Conservation (phyloP, 2,797 vertebrate species). For the Psittacula derbiana region DNA sequence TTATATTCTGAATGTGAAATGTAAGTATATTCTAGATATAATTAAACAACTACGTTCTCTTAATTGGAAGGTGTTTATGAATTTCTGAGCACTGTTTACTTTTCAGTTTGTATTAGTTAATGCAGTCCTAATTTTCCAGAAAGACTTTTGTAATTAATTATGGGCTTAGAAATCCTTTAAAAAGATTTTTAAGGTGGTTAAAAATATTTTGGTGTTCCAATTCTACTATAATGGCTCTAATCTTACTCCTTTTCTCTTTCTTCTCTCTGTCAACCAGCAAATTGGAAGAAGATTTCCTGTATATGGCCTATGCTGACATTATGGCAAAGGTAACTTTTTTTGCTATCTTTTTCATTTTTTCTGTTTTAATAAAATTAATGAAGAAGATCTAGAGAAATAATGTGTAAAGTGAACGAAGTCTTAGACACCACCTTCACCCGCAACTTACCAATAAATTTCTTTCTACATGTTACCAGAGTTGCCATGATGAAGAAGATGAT, state of each 20-base stretch:
- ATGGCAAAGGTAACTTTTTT: conserved; percentile 90
- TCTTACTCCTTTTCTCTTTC: background rate
- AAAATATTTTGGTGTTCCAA: background rate
- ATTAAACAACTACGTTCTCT: background rate
- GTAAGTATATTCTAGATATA: background rate
- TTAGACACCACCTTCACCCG: rapidly evolving
- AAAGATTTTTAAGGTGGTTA: background rate
- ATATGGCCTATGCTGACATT: conserved; percentile 97
- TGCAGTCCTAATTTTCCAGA: background rate
- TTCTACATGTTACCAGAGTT: conserved; percentile 81
- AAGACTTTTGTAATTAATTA: background rate
- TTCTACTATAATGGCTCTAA: background rate
- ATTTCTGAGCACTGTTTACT: background rate
- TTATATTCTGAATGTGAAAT: background rate
- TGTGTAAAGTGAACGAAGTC: background rate
- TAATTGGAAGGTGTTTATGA: background rate
- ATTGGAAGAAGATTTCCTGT: conserved; percentile 92
- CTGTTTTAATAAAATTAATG: background rate
- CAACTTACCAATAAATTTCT: background rate
- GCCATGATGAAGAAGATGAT: conserved; percentile 94
- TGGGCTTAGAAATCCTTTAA: background rate
- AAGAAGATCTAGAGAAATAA: background rate
- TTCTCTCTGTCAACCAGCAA: conserved; percentile 79
- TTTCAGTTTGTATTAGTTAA: background rate
- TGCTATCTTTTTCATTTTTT: background rate